These are phyloP conservation scores for Clarias pachynema DNA, from an alignment of 2,797 vertebrate genomes.

Conservation along the genomic window DNA sequence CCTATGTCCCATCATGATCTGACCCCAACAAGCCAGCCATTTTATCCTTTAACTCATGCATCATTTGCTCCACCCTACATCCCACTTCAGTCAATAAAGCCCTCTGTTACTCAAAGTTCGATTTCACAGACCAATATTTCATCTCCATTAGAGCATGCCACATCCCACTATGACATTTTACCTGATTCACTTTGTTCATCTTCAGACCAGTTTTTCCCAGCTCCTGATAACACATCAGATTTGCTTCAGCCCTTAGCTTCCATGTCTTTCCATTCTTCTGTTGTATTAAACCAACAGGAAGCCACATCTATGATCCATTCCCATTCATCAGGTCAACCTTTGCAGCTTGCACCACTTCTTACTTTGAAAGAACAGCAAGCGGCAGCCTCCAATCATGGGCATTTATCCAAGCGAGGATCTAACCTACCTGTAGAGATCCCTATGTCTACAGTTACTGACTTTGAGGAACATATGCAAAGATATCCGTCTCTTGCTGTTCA, in stretches of 20 bases:
- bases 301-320: slow-evolving; percentile 35
- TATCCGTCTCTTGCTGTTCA: slow-evolving; percentile 29
- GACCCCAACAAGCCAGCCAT: slow-evolving; percentile 8
- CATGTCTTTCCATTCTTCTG: slow-evolving; percentile 42
- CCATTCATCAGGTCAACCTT: slow-evolving; percentile 34
- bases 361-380: slow-evolving; percentile 53
- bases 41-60: slow-evolving; percentile 35
- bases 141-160: slow-evolving; percentile 31
- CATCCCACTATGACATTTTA: slow-evolving; percentile 38
- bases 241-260: slow-evolving; percentile 48
- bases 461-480: slow-evolving; percentile 20
- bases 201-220: slow-evolving; percentile 41
- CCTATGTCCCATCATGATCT: slow-evolving; percentile 30
- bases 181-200: slow-evolving; percentile 37
- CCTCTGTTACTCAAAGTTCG: slow-evolving; percentile 25
- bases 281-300: slow-evolving; percentile 45
- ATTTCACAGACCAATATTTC: slow-evolving; percentile 22
- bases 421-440: slow-evolving; percentile 20
- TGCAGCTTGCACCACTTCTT: slow-evolving; percentile 51
- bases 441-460: slow-evolving; percentile 26
- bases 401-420: slow-evolving; percentile 10
- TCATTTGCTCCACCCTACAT: slow-evolving; percentile 31
- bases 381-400: slow-evolving; percentile 29
- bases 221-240: slow-evolving; percentile 38
- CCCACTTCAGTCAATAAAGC: slow-evolving; percentile 31